Base-by-base conservation (phyloP, 2,888 invertebrate genomes). In the Stratiomys singularior region DNA sequence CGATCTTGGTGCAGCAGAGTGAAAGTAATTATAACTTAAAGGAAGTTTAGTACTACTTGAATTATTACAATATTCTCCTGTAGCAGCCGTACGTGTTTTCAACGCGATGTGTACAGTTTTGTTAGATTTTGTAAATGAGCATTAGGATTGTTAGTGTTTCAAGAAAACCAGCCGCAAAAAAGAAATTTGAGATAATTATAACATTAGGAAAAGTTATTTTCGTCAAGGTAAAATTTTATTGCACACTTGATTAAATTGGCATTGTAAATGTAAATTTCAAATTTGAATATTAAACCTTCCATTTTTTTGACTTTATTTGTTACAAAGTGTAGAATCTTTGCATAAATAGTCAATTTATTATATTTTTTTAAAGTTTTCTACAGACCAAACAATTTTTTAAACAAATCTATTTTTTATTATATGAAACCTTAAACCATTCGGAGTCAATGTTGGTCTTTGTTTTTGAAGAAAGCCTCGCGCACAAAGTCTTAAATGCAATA, bases 1-100 rank as follows among this genome's bases (percentile, higher is more conserved):
- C 21, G 87, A 86, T 80, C 86, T 87, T 52, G 88, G 84, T 69
- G 86, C 87, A 77, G 88, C 87, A 81, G 86, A 87, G 80, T 88
- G 88, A 80, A 88, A 87, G 81, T 85, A 87, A 72, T 82, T 82
- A 15, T 76, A 80, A 56, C 69, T 27, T 13, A 58, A 9, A 30
- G 56, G 11, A 64, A 46, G 27, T 47, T 67, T 67, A 67, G 67
- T 66, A 66, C 67, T 77, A 76, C 15, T 60, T 69, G 69, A 56
- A 46, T 63, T 69, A n/a, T 44, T 66, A 76, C 25, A 64, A 71
- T 18, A 7, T 0, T 77, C 76, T 56, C 76, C 76, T 77, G 76
- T 11, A 37, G 56, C 21, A 27, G 7, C 56, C 30, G 15, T 37
- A n/a, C 37, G 37, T 5, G 9, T 5, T 37, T 37, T 37, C 37